Evolutionary conservation across 2,797 vertebrate genomes (phyloP), one percentile per base, ranked within the genome.

Genomic region (Ibycter americanus): DNA sequence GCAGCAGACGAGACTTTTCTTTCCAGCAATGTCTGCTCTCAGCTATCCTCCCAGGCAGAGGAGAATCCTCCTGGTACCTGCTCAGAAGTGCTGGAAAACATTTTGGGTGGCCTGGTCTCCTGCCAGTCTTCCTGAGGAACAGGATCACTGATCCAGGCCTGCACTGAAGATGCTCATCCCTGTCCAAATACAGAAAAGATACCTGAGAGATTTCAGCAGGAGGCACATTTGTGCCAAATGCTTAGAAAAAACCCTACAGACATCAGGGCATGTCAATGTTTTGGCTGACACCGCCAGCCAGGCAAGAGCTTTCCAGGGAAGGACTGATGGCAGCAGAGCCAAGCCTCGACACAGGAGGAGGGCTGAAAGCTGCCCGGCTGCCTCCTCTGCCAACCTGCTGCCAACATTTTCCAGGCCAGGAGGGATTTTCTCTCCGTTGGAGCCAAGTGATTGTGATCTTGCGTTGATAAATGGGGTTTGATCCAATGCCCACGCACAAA

Each of bases 131-230:
- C 78, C 42, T 3, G 38, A 90, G 44, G 38, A 70, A 16, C 13
- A 29, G n/a, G 49, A 21, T 32, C 51, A 8, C 0, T 0, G 3
- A 25, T 25, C 66, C 76, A 80, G 38, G 4, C 4, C 59, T 65
- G 46, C 72, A 1, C 68, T 12, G 68, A 26, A 34, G 17, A n/a
- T 1, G 4, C 36, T 56, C 36, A 5, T 38, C 42, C 42, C 8
- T 2, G 25, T 11, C 12, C 44, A 63, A 51, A 34, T 2, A 2
- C 16, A 11, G 49, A 5, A 9, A 12, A 51, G 23, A 26, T 4
- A n/a, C 44, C 7, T 0, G 0, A 21, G 80, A 42, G 62, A 7
- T 22, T 54, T 23, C 46, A 65, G 63, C 58, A 66, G 62, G 56
- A 79, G 81, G 17, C 16, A 34, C 2, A 0, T 26, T 51, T 23